These are phyloP conservation scores for Drosophila formosana DNA, from an alignment of 2,888 invertebrate species.

Conservation along the genomic window DNA sequence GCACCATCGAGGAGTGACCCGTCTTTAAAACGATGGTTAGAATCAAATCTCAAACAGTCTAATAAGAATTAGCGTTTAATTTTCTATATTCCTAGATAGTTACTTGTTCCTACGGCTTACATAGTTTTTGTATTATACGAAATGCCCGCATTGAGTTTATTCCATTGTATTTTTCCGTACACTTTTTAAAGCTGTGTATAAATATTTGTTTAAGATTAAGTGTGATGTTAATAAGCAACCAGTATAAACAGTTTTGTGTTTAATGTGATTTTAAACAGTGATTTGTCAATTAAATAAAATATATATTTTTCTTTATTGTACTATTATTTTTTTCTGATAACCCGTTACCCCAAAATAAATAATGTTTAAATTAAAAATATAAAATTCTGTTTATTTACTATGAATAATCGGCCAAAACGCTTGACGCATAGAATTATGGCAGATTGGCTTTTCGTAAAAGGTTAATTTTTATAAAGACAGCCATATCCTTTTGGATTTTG, in stretches of 20 bases:
- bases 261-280: slow-evolving; percentile 57
- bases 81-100: slow-evolving; percentile 6
- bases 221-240: neutral
- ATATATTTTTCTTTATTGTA: neutral
- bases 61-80: neutral
- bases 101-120: slow-evolving; percentile 39
- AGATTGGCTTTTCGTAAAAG: too few species aligned
- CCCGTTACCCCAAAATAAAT: too few species aligned
- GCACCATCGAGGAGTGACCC: slow-evolving; percentile 80
- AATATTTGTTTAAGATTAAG: neutral
- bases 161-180: neutral
- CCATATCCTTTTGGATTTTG: too few species aligned
- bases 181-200: neutral
- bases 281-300: slow-evolving; percentile 46
- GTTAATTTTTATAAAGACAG: too few species aligned
- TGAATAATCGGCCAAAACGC: too few species aligned
- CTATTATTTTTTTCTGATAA: neutral
- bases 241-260: slow-evolving; percentile 27
- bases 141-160: neutral
- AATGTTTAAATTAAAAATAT: too few species aligned
- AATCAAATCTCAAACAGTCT: slow-evolving; percentile 12
- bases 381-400: too few species aligned
- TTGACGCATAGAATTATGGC: too few species aligned
- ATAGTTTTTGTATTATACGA: slow-evolving; percentile 17
- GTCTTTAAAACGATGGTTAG: neutral